Base-by-base conservation (phyloP, 1,140 invertebrate genomes). In the Apolygus lucorum region DNA sequence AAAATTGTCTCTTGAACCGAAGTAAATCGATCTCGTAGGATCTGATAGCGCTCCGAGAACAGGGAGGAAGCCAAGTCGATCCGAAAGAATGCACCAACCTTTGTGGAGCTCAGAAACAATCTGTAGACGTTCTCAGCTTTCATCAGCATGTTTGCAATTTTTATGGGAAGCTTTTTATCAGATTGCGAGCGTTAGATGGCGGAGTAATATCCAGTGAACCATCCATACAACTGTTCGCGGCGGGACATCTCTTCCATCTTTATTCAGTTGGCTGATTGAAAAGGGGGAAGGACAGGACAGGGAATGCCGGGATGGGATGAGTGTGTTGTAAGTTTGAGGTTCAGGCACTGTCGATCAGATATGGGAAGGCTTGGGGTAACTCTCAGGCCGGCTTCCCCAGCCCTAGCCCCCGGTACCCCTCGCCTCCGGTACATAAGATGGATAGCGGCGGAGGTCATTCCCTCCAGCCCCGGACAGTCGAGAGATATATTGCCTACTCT, bases 371-470 rank as follows among this genome's bases (percentile, higher is more conserved):
- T 27, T 27, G 64, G 27, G n/a, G n/a, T n/a, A n/a, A n/a, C n/a
- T n/a, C n/a, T n/a, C 34, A 66, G 24, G 26, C 2, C 64, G 17
- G 17, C 14, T 42, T n/a, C 27, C 14, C 27, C 28, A 26, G n/a
- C 14, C n/a, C 28, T 28, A 26, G n/a, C n/a, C 11, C 64, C 64
- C 29, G 28, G 26, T 26, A 17, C 26, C 62, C 27, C 21, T 21
- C 21, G 22, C 11, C 22, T 22, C 22, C 22, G 54, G 13, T 59
- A 59, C 54, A 22, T 59, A 59, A 59, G 64, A 66, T 66, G 64
- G 64, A 66, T 66, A 66, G 64, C 64, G 27, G 64, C 27, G 27
- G 64, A 66, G 64, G 64, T 66, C 64, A 66, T 29, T 34, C 64
- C 64, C 29, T n/a, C 64, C 14, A 28, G 28, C 64, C 29, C 64